Base-by-base conservation (phyloP, 2,797 vertebrate species). In the Pagetopsis macropterus region DNA sequence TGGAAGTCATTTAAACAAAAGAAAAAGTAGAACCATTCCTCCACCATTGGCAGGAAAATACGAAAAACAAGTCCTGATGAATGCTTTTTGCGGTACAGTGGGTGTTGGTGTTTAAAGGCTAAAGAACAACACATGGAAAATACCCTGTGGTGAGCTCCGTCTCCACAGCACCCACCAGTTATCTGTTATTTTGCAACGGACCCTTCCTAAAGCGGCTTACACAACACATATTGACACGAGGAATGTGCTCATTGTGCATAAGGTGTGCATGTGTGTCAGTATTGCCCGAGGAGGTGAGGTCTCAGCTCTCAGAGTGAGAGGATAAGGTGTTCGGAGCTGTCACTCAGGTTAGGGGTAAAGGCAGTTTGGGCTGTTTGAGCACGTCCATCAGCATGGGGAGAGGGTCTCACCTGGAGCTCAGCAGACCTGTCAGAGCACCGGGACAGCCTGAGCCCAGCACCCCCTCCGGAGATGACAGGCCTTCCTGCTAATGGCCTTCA, bases 41-140 rank as follows among this genome's bases (percentile, higher is more conserved):
- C n/a, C 16, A 12, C 1, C 2, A 49, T 17, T 75, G 14, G 27
- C 59, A 51, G 17, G 12, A 52, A 43, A 58, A 51, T 14, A 56
- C 12, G 17, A 16, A 54, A 23, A n/a, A 3, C n/a, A 48, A 37
- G 2, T 61, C 21, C 44, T 49, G 40, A 69, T 61, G 48, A 17
- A 9, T 65, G 15, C 19, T 58, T 57, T 62, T 33, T 64, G 37
- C 40, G 27, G 13, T 51, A 60, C 4, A 14, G 12, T 49, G 59
- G 14, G 21, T 78, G 65, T 49, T 72, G 13, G 21, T 81, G 78
- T 78, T 79, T 81, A 78, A 58, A 56, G 62, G 27, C 69, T 60
- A 41, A 69, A 56, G 67, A 65, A 80, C 73, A 79, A 65, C 82
- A 78, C 69, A 78, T 60, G 68, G 78, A 87, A 87, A 88, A 89